Conservation (phyloP, 1,140 invertebrate genomes). For the Pogonus chalceus region DNA sequence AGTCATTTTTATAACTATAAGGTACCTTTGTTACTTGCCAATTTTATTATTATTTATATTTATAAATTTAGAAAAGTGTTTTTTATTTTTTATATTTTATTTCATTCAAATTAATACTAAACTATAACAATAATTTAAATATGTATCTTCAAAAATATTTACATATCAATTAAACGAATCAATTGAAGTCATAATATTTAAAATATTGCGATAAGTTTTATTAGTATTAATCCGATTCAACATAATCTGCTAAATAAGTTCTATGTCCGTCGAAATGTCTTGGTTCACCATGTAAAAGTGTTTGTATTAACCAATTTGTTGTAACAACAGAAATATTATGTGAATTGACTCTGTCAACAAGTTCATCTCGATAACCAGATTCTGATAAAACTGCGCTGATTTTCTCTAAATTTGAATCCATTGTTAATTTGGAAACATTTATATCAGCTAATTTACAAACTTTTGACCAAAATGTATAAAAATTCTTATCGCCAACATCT, state of each 20-base stretch:
- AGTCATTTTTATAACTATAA: too few relatives aligned
- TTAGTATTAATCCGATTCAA: background rate
- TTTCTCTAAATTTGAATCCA: slow-evolving; percentile 38
- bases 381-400: slow-evolving; percentile 42
- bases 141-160: too few relatives aligned
- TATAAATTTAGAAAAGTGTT: too few relatives aligned
- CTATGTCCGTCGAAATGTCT: background rate
- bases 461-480: slow-evolving; percentile 44
- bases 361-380: slow-evolving; percentile 42
- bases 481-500: slow-evolving; percentile 37
- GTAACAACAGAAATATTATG: background rate
- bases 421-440: slow-evolving; percentile 36
- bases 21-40: too few relatives aligned
- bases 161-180: too few relatives aligned
- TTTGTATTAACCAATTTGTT: slow-evolving; percentile 3
- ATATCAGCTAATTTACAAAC: slow-evolving; percentile 48
- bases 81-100: too few relatives aligned
- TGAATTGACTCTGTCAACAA: slow-evolving; percentile 15
- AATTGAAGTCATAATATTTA: too few relatives aligned
- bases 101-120: too few relatives aligned
- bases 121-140: too few relatives aligned
- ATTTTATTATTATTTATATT: too few relatives aligned
- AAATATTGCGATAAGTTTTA: too few relatives aligned
- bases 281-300: background rate
- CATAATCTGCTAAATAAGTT: background rate